These are phyloP conservation scores for Trematomus loennbergii DNA, from an alignment of 2,113 vertebrate species.

Conservation along the genomic window DNA sequence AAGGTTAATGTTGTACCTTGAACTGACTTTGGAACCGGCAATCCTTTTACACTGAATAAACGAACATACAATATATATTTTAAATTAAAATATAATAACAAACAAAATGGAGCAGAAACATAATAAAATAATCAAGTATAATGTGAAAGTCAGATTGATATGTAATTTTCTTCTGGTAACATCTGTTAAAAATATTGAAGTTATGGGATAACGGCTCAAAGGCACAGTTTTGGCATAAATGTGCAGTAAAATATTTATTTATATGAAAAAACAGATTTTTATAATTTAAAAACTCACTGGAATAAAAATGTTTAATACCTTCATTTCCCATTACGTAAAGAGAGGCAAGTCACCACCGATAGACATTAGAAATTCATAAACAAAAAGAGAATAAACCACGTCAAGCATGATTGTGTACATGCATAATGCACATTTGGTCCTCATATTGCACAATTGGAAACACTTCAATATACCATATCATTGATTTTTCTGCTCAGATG, in stretches of 20 bases:
- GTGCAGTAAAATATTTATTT: conserved; percentile 24
- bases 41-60: conserved; percentile 21
- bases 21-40: conserved; percentile 16
- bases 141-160: neutral
- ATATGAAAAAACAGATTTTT: conserved; percentile 19
- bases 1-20: neutral
- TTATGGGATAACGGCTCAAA: conserved; percentile 5
- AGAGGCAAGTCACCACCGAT: neutral
- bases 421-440: conserved; percentile 70
- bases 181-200: neutral
- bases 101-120: conserved; percentile 1
- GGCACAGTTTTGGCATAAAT: conserved; percentile 26
- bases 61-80: conserved; percentile 26
- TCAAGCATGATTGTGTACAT: conserved; percentile 61
- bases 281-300: conserved; percentile 12
- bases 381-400: conserved; percentile 37
- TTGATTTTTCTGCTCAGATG: conserved; percentile 77
- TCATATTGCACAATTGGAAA: conserved; percentile 90
- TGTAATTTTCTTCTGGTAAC: neutral
- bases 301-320: conserved; percentile 17
- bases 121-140: conserved; percentile 26
- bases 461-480: conserved; percentile 80
- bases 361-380: conserved; percentile 16
- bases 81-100: conserved; percentile 52
- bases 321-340: conserved; percentile 34